A percentile compares a stretch with the other conserved stretches of the same genome.
phyloP scores from a whole-genome alignment of 2,113 vertebrate genomes.

The Oriolus oriolus region DNA sequence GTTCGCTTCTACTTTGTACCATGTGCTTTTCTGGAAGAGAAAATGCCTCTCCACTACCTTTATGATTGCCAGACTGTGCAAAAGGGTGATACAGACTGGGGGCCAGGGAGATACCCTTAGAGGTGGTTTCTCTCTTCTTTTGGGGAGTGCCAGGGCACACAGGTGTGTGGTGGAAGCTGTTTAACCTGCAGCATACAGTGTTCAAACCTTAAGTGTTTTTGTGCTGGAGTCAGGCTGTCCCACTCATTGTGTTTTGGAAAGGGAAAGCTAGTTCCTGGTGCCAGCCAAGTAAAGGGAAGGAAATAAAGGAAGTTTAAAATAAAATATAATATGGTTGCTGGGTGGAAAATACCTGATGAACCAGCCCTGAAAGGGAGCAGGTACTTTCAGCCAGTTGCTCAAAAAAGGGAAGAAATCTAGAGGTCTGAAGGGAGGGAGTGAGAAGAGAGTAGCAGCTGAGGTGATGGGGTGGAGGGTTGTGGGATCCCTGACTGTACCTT shows the following conservation, averaged over 20 bases:
- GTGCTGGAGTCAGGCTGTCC: background rate
- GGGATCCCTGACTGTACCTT: background rate
- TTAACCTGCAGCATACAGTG: background rate
- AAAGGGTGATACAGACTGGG: background rate
- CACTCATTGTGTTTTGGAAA: background rate
- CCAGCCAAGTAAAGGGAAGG: background rate
- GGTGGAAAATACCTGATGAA: background rate
- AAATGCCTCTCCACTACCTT: background rate
- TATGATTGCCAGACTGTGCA: background rate
- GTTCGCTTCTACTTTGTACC: background rate
- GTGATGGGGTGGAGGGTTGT: background rate
- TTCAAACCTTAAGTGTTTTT: background rate
- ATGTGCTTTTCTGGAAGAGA: background rate
- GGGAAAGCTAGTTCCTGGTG: background rate
- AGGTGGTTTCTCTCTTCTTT: background rate
- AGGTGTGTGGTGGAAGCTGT: background rate
- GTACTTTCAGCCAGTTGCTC: background rate
- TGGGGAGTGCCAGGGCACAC: background rate
- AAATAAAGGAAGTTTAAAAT: background rate
- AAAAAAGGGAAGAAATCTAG: background rate
- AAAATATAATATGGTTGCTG: background rate
- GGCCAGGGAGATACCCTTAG: background rate
- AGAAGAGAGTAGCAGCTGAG: background rate
- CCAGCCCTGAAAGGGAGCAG: slow-evolving; percentile 13
- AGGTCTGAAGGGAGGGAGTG: background rate